Evolutionary conservation across 2,888 invertebrate genomes (phyloP).

Genomic region (Cephus pygmeus): DNA sequence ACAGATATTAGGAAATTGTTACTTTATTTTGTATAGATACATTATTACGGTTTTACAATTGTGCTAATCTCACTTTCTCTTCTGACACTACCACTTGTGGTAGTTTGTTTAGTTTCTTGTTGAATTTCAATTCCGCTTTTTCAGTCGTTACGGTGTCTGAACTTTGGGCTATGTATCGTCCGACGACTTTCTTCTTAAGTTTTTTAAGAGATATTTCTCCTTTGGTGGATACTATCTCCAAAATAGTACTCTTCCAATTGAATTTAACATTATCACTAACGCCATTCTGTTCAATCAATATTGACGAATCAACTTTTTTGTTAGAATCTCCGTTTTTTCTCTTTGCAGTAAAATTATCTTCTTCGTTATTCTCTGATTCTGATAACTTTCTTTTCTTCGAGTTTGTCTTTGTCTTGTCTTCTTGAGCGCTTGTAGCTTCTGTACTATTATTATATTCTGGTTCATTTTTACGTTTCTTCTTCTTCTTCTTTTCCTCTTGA

Average conservation of each 20-base stretch:
- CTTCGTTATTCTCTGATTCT: constrained; percentile 25
- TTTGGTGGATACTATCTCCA: constrained; percentile 56
- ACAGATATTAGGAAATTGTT: not conserved
- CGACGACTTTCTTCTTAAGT: constrained; percentile 80
- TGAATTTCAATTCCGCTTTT: constrained; percentile 77
- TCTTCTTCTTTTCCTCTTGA: constrained; percentile 20
- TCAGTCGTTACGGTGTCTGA: constrained; percentile 70
- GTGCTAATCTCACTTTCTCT: constrained; percentile 68
- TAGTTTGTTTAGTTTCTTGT: constrained; percentile 77
- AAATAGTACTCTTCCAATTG: constrained; percentile 50
- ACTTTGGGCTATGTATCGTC: constrained; percentile 70
- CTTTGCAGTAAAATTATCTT: constrained; percentile 22
- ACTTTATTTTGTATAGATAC: not conserved
- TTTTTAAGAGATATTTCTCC: constrained; percentile 79
- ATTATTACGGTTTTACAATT: constrained; percentile 8
- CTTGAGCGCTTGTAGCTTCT: constrained; percentile 12
- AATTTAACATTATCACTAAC: constrained; percentile 35
- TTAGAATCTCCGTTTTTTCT: constrained; percentile 12
- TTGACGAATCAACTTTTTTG: not conserved
- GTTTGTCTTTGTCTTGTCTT: constrained; percentile 39
- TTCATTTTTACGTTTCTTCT: constrained; percentile 6
- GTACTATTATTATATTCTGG: not conserved
- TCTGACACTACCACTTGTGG: constrained; percentile 73
- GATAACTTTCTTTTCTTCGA: constrained; percentile 43
- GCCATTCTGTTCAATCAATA: not conserved